Evolutionary conservation across 2,113 vertebrate genomes (phyloP).

Genomic region (Coturnix japonica): DNA sequence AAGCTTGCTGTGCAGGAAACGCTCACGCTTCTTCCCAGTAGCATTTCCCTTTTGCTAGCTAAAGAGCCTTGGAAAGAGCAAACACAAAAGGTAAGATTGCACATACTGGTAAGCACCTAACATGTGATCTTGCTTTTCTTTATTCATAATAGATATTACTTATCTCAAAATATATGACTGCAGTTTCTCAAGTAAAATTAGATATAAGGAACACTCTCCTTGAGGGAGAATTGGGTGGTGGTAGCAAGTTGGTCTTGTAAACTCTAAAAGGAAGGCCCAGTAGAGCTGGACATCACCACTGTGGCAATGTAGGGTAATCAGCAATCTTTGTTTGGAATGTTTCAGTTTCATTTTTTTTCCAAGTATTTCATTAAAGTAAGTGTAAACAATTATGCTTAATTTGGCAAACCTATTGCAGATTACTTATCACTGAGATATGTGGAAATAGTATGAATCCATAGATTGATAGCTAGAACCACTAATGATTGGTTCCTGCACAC

Average conservation of each 20-base stretch:
- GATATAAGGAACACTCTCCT: neutral
- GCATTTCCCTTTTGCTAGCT: conserved; percentile 83
- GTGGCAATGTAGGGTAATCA: neutral
- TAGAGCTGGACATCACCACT: neutral
- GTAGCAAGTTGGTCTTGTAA: neutral
- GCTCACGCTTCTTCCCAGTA: conserved; percentile 82
- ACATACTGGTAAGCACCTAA: neutral
- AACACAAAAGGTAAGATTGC: conserved; percentile 84
- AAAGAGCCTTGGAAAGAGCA: conserved; percentile 94
- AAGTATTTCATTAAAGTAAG: neutral
- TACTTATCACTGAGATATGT: neutral
- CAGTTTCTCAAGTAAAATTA: neutral
- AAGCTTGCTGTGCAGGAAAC: conserved; percentile 75
- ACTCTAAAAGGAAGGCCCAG: neutral
- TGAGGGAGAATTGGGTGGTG: neutral
- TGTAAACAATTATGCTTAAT: neutral
- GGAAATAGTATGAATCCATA: neutral
- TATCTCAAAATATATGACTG: neutral
- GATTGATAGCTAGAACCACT: neutral
- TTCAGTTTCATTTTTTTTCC: neutral
- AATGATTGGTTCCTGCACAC: neutral
- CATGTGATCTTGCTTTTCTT: neutral
- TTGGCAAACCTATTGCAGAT: neutral
- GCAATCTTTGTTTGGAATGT: neutral
- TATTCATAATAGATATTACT: neutral